Evolutionary conservation across 2,113 vertebrate genomes (phyloP).

Genomic region (Peromyscus polionotus): DNA sequence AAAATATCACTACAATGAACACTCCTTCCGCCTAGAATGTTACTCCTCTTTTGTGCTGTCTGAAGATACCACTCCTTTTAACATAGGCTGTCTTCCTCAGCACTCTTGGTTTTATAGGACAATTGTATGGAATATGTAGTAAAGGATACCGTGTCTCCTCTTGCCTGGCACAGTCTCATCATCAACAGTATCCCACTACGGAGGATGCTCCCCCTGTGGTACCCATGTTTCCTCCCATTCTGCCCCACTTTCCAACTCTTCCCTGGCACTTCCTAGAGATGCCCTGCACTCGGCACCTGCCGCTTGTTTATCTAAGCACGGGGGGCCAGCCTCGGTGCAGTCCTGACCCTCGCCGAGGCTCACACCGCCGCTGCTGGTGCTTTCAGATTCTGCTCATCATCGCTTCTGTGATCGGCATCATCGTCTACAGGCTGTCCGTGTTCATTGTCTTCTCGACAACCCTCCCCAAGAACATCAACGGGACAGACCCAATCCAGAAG

Average conservation of each 20-base stretch:
- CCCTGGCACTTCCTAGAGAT: background rate
- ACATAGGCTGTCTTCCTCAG: background rate
- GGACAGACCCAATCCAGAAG: constrained; percentile 91
- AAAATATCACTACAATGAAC: no score
- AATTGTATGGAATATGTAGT: no score
- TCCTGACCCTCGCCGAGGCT: background rate
- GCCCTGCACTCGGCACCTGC: background rate
- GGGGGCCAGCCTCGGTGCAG: no score
- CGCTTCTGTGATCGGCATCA: constrained; percentile 95
- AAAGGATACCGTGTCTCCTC: background rate
- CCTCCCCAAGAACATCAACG: constrained; percentile 86
- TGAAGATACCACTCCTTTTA: background rate
- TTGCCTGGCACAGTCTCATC: background rate
- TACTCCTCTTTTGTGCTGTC: background rate
- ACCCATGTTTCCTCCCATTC: background rate
- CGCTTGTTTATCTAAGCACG: background rate
- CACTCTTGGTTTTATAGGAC: background rate
- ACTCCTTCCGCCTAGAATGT: background rate
- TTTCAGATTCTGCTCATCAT: constrained; percentile 94
- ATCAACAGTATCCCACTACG: background rate
- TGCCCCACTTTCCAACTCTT: background rate
- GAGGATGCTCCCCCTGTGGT: background rate
- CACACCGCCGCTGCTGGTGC: background rate
- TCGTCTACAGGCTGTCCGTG: constrained; percentile 94
- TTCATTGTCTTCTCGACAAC: constrained; percentile 92